A percentile compares a stretch with the other conserved stretches of the same genome.
These are phyloP conservation scores for Microchrysa polita DNA, from an alignment of 2,888 invertebrate genomes.

Conservation along the genomic window DNA sequence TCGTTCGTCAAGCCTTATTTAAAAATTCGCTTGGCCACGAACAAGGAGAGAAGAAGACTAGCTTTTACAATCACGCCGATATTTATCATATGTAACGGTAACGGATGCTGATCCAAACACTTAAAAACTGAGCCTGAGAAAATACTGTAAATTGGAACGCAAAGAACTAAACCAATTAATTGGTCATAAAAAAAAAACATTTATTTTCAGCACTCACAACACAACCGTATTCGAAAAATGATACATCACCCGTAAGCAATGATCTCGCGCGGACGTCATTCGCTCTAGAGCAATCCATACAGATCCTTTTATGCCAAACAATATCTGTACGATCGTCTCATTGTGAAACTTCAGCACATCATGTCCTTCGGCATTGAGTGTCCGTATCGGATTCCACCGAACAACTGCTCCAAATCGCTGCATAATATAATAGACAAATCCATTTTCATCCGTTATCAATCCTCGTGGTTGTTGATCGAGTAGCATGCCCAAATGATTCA, in stretches of 20 bases:
- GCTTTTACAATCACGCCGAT: no score
- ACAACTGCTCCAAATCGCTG: slow-evolving; percentile 51
- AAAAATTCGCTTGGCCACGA: no score
- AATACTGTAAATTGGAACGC: no score
- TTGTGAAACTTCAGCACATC: slow-evolving; percentile 51
- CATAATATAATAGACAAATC: slow-evolving; percentile 51
- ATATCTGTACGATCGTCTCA: slow-evolving; percentile 50
- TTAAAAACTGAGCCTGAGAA: no score
- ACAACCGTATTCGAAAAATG: slow-evolving; percentile 30
- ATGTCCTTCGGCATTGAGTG: slow-evolving; percentile 52
- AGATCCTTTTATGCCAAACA: slow-evolving; percentile 52
- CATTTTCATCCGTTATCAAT: slow-evolving; percentile 50
- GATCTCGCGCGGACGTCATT: slow-evolving; percentile 27
- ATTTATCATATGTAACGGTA: no score
- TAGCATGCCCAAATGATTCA: slow-evolving; percentile 48
- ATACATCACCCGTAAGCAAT: slow-evolving; percentile 34
- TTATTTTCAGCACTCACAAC: slow-evolving; percentile 7
- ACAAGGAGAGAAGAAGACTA: no score
- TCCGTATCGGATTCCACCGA: slow-evolving; percentile 50
- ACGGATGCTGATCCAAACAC: no score
- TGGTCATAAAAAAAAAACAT: background rate
- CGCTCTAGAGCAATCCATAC: slow-evolving; percentile 50
- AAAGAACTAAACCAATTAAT: no score
- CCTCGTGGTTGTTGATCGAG: slow-evolving; percentile 48
- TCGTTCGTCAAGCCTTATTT: no score